These are phyloP conservation scores for Circaetus gallicus DNA, from an alignment of 2,113 vertebrate genomes.

Conservation along the genomic window DNA sequence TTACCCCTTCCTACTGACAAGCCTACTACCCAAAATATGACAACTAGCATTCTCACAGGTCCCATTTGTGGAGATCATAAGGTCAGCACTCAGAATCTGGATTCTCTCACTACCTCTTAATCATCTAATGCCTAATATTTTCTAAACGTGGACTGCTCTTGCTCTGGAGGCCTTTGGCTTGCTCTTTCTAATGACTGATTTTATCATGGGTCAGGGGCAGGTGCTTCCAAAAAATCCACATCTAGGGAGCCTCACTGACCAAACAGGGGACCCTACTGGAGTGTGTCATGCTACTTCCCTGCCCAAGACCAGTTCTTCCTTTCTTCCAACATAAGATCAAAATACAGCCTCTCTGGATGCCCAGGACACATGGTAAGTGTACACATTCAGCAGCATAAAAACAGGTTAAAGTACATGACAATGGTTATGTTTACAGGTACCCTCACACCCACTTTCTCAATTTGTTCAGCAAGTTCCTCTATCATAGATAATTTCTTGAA, in stretches of 20 bases:
- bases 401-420: neutral
- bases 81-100: neutral
- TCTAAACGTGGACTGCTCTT: neutral
- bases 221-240: neutral
- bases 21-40: neutral
- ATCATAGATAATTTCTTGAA: neutral
- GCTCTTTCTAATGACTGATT: neutral
- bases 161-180: neutral
- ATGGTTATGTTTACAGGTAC: neutral
- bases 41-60: neutral
- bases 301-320: neutral
- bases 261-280: neutral
- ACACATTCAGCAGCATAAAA: neutral
- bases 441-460: neutral
- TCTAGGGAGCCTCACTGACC: neutral
- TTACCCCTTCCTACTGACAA: neutral
- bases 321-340: neutral
- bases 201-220: neutral
- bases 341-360: neutral
- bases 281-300: fast-evolving
- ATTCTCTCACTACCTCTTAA: neutral
- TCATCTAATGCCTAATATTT: neutral
- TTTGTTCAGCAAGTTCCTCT: neutral
- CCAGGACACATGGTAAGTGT: neutral
- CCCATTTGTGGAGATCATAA: neutral